A percentile compares a stretch with the other conserved stretches of the same genome.
Evolutionary conservation across 2,888 invertebrate species (phyloP).

Genomic region (Gryllus longicercus): DNA sequence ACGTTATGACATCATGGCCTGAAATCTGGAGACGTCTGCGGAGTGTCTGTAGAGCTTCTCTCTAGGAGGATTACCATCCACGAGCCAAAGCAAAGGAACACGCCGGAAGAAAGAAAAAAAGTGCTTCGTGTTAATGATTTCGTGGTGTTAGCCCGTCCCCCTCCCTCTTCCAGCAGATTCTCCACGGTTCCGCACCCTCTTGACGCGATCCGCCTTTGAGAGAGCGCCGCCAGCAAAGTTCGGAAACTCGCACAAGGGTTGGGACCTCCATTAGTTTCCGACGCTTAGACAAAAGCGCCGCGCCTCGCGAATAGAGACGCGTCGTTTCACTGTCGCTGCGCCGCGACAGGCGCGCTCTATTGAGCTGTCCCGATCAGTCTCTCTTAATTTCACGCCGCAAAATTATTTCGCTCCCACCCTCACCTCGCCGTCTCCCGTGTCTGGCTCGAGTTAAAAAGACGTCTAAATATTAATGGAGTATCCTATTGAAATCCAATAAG

Average conservation of each 20-base stretch:
- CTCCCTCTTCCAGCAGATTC: too few relatives aligned
- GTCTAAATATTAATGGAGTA: conserved; percentile 5
- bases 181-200: too few relatives aligned
- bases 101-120: too few relatives aligned
- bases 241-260: neutral
- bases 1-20: too few relatives aligned
- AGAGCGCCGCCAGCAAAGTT: neutral
- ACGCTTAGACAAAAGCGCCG: neutral
- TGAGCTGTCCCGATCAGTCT: neutral
- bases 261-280: neutral
- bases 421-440: neutral
- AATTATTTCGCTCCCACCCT: neutral
- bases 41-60: too few relatives aligned
- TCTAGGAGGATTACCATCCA: too few relatives aligned
- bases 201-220: too few relatives aligned
- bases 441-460: neutral
- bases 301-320: neutral
- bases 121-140: too few relatives aligned
- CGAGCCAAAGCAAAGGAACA: too few relatives aligned
- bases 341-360: neutral
- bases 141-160: too few relatives aligned
- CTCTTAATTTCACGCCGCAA: neutral
- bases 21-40: too few relatives aligned
- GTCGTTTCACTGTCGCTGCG: neutral
- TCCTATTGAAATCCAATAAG: neutral